Base-by-base conservation (phyloP, 2,113 vertebrate genomes). In the Trematomus loennbergii region DNA sequence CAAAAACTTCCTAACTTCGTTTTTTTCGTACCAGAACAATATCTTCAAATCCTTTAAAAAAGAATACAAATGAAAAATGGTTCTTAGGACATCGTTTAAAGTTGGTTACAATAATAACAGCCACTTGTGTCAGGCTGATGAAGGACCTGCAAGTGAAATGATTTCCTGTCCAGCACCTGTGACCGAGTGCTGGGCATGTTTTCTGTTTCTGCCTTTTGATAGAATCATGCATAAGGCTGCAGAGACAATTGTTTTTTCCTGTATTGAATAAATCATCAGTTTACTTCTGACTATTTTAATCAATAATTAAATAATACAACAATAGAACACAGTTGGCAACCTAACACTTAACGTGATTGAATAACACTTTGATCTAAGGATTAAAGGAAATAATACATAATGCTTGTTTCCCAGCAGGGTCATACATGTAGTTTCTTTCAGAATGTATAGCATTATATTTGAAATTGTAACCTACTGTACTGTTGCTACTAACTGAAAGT, bases 181-280 rank as follows among this genome's bases (percentile, higher is more conserved):
- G 50, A 22, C 22, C 18, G 59, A 13, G 16, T 3, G 16, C 73
- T 46, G 29, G 29, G 29, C 3, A 29, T 29, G 29, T 29, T 60
- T 33, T 52, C 46, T 77, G 20, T 72, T 55, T 45, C 43, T n/a
- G 6, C n/a, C 18, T 53, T 83, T 54, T 69, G 50, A 54, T 40
- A 33, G 25, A 75, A 62, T 54, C 4, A 29, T 43, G 12, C 7
- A 61, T 55, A 29, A 67, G 29, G 36, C 25, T 40, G 33, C 0
- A 18, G 43, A 36, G 33, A 58, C 36, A 36, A 66, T 22, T 40
- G 43, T 40, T 46, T 67, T 62, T 46, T 46, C 17, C 25, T 68
- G 64, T 25, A 29, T 17, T 83, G 81, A 67, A 78, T 72, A 77
- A 49, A 78, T 29, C 40, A 69, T 62, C 20, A 9, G 15, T 69